A percentile compares a stretch with the other conserved stretches of the same genome.
These are phyloP conservation scores for Tetanocera ferruginea DNA, from an alignment of 2,888 invertebrate species.

Conservation along the genomic window DNA sequence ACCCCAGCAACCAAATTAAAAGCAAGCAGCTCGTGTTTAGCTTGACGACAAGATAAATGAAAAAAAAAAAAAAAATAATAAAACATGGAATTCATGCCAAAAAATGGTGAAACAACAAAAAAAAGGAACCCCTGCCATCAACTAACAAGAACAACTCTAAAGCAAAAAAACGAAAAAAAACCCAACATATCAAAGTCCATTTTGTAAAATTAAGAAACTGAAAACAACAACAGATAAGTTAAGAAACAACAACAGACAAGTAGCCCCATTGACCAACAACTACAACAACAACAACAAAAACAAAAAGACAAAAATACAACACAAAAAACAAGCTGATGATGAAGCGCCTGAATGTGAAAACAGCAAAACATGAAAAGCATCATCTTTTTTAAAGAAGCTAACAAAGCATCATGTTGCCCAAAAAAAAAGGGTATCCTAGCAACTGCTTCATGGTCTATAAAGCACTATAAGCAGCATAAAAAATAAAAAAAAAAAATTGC, in stretches of 20 bases:
- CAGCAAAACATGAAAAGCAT: not conserved
- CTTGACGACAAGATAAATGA: too few species aligned
- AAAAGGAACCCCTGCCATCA: too few species aligned
- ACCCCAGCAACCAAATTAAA: too few species aligned
- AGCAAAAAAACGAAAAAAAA: not conserved
- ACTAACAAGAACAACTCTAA: not conserved
- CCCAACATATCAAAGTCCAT: slow-evolving; percentile 6
- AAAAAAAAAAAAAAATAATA: too few species aligned
- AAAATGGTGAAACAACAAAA: too few species aligned
- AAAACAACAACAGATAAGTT: not conserved
- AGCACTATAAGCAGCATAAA: not conserved
- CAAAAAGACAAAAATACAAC: too few species aligned
- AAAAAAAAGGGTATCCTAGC: slow-evolving; percentile 24
- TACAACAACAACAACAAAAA: too few species aligned
- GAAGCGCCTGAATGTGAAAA: not conserved
- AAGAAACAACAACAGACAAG: not conserved
- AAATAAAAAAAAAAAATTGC: not conserved
- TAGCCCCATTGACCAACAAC: not conserved
- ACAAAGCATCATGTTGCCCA: slow-evolving; percentile 16
- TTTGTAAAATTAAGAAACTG: slow-evolving; percentile 1
- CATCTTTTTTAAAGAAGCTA: slow-evolving; percentile 10
- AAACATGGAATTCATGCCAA: too few species aligned
- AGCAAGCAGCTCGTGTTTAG: too few species aligned
- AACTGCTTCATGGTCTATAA: not conserved
- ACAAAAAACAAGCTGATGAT: not conserved